Evolutionary conservation across 2,113 vertebrate species (phyloP), one percentile per base, ranked within the genome.

Genomic region (Anhinga anhinga): DNA sequence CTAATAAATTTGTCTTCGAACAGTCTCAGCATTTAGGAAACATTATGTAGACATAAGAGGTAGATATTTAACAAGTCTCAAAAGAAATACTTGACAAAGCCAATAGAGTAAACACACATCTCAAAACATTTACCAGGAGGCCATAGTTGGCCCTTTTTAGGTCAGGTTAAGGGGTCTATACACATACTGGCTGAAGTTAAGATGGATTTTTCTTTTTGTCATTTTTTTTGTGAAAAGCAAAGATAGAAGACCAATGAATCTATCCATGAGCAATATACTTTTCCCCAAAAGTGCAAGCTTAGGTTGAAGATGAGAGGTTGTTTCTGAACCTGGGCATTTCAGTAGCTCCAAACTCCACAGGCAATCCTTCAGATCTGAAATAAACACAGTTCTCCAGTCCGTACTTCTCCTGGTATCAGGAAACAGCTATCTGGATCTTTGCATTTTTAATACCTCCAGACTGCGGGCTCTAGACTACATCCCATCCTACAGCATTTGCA

Each of bases 1-100:
- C 27, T 95, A 94, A 93, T n/a, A 29, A 88, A 88, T 66, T 92
- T 53, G 42, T 53, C 85, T 96, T 90, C 82, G 71, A 95, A 77
- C 38, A 90, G 61, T 50, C 71, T 83, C 44, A 70, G 58, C 93
- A 86, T 93, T 86, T 70, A 61, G 21, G 38, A 86, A 92, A 67
- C 40, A 83, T 78, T 93, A 27, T 82, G 34, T 17, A 88, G n/a
- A 27, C 9, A 1, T 3, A 34, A 82, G 17, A 80, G 42, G n/a
- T 50, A 93, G 82, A 38, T 73, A 82, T 23, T 73, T 70, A 77
- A 53, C 30, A 76, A 82, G 32, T 50, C 58, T 90, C 65, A 55
- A 72, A 88, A 47, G 7, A 86, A 91, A 9, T 55, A 83, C 55
- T 62, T 73, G 85, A 62, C 30, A 70, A 62, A 70, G 36, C 5